Conservation (phyloP, 2,888 invertebrate genomes). For the Elegia similella region DNA sequence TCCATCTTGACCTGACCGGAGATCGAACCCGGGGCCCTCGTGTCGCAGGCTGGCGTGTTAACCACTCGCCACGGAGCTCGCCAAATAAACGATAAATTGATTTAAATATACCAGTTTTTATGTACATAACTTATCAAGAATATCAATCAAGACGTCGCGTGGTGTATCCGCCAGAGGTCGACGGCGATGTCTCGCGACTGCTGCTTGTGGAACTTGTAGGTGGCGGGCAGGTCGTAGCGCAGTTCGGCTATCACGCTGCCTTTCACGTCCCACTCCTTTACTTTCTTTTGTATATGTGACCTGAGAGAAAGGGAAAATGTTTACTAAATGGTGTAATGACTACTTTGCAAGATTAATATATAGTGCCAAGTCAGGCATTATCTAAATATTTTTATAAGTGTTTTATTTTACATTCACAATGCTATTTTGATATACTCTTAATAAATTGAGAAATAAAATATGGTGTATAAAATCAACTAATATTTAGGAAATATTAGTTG, state of each 20-base stretch:
- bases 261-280: slow-evolving; percentile 84
- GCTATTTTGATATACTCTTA: too few relatives aligned
- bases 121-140: background rate
- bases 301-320: slow-evolving; percentile 56
- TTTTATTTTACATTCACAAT: too few relatives aligned
- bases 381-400: too few relatives aligned
- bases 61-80: too few relatives aligned
- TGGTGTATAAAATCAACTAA: too few relatives aligned
- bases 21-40: too few relatives aligned
- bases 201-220: slow-evolving; percentile 95
- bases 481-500: too few relatives aligned
- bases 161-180: slow-evolving; percentile 89
- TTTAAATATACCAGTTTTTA: background rate
- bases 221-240: slow-evolving; percentile 92
- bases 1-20: too few relatives aligned
- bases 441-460: too few relatives aligned
- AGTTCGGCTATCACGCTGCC: slow-evolving; percentile 94
- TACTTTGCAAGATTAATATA: slow-evolving; percentile 49
- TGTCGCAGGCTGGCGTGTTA: too few relatives aligned
- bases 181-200: slow-evolving; percentile 93
- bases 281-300: slow-evolving; percentile 87
- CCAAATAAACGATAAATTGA: background rate
- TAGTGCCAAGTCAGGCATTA: too few relatives aligned
- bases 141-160: slow-evolving; percentile 29
- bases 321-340: too few relatives aligned